phyloP scores from a whole-genome alignment of 2,888 invertebrate species.

The Lasioglossum pauxillum region DNA sequence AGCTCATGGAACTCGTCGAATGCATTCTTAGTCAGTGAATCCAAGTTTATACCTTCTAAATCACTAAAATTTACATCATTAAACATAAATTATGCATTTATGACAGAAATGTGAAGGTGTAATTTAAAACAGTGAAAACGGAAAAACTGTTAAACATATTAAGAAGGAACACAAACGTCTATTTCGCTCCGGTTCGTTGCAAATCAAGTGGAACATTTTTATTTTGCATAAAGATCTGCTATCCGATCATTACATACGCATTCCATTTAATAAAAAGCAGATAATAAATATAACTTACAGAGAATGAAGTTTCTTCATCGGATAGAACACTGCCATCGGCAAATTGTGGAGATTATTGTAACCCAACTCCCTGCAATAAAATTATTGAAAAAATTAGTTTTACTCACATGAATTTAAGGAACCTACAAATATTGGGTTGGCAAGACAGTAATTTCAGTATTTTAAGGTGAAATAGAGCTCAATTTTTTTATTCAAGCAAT shows the following conservation, averaged over 20 bases:
- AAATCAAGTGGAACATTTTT: no score
- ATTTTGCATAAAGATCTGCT: no score
- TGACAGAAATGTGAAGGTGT: no score
- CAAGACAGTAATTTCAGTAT: no score
- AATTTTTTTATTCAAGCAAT: no score
- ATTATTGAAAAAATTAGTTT: neutral
- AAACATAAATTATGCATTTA: neutral
- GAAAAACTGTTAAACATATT: no score
- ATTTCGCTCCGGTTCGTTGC: no score
- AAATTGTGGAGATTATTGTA: constrained; percentile 79
- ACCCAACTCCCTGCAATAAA: constrained; percentile 77
- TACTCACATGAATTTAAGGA: no score
- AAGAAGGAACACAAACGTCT: no score
- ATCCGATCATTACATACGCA: neutral
- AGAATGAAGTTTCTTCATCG: constrained; percentile 78
- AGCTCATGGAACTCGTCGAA: constrained; percentile 85
- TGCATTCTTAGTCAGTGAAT: constrained; percentile 85
- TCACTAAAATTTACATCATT: constrained; percentile 81
- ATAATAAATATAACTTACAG: constrained; percentile 76
- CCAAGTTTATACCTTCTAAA: constrained; percentile 86
- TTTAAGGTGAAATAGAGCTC: no score
- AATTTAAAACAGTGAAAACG: no score
- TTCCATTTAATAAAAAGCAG: neutral
- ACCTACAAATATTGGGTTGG: no score
- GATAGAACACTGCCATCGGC: constrained; percentile 74